A percentile compares a stretch with the other conserved stretches of the same genome.
Conservation (phyloP, 2,888 invertebrate species). For the Pocota personata region DNA sequence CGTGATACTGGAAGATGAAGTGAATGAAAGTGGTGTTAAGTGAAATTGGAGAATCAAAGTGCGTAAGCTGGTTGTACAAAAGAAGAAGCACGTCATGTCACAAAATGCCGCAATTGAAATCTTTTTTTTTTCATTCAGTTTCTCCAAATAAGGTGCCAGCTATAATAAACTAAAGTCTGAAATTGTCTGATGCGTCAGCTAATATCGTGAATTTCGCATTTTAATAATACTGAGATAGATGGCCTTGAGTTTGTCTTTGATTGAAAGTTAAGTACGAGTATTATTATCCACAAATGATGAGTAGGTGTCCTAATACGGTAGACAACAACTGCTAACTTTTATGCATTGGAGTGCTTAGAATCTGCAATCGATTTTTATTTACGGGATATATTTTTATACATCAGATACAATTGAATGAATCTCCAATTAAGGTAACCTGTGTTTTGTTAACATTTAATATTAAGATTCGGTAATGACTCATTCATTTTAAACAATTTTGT, state of each 20-base stretch:
- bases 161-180: neutral
- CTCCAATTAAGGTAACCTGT: neutral
- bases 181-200: slow-evolving; percentile 20
- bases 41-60: slow-evolving; percentile 30
- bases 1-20: slow-evolving; percentile 21
- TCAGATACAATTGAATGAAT: neutral
- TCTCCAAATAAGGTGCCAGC: slow-evolving; percentile 11
- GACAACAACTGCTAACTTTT: slow-evolving; percentile 2
- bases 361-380: neutral
- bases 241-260: slow-evolving; percentile 31
- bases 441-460: neutral
- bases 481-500: neutral
- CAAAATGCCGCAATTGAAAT: slow-evolving; percentile 14
- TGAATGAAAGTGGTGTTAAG: slow-evolving; percentile 35
- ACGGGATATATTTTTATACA: neutral
- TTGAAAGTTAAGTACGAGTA: slow-evolving; percentile 15
- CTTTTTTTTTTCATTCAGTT: slow-evolving; percentile 28
- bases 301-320: slow-evolving; percentile 25
- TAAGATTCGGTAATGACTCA: neutral
- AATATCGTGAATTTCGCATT: neutral
- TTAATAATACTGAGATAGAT: neutral
- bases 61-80: slow-evolving; percentile 17
- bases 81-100: slow-evolving; percentile 26
- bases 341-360: neutral
- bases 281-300: slow-evolving; percentile 17